phyloP scores from a whole-genome alignment of 2,888 invertebrate species.

The Zhuqinia jingwanae region DNA sequence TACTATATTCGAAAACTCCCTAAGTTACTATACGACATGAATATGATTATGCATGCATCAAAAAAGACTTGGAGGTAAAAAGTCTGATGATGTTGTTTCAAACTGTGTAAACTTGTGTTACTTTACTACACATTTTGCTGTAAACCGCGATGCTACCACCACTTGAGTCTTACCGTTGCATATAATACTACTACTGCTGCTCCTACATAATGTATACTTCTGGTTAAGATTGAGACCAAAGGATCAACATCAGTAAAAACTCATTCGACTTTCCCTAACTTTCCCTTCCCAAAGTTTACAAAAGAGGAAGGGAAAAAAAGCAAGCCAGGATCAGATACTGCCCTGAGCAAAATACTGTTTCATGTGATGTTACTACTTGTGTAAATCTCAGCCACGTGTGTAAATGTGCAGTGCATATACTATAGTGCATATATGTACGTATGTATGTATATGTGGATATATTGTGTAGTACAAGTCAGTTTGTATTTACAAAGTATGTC shows the following conservation, averaged over 20 bases:
- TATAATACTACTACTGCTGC: background rate
- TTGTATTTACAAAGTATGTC: no score
- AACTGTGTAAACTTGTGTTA: conserved; percentile 11
- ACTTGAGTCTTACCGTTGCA: background rate
- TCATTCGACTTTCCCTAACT: conserved; percentile 45
- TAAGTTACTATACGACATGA: background rate
- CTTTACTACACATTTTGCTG: background rate
- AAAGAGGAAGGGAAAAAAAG: conserved; percentile 16
- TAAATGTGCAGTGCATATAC: no score
- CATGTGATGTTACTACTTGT: conserved; percentile 47
- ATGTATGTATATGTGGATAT: background rate
- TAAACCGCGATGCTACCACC: background rate
- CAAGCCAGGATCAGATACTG: conserved; percentile 61
- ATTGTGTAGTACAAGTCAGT: no score
- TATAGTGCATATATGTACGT: no score
- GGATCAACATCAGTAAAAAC: conserved; percentile 50
- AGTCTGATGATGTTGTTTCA: conserved; percentile 31
- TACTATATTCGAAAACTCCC: background rate
- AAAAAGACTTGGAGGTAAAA: conserved; percentile 21
- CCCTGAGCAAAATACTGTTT: conserved; percentile 51
- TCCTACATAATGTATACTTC: conserved; percentile 14
- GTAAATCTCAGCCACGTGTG: conserved; percentile 68
- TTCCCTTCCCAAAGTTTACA: conserved; percentile 1
- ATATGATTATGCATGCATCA: conserved; percentile 49
- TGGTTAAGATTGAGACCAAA: conserved; percentile 40